A percentile compares a stretch with the other conserved stretches of the same genome.
These are phyloP conservation scores for Trematomus bernacchii DNA, from an alignment of 2,797 vertebrate species.

Conservation along the genomic window DNA sequence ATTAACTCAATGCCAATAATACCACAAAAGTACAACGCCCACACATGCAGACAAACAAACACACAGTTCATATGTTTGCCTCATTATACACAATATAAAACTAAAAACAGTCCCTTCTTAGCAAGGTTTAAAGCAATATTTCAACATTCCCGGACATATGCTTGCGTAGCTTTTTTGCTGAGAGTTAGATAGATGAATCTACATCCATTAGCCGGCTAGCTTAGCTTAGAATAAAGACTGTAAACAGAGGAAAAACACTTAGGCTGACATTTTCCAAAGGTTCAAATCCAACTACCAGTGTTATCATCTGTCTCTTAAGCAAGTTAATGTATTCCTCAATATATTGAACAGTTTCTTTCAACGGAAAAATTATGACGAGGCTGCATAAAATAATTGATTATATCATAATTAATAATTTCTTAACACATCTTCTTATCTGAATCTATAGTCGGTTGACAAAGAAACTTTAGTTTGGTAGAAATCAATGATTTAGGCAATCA, in stretches of 20 bases:
- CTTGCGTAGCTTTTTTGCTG: background rate
- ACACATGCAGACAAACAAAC: background rate
- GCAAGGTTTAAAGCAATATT: background rate
- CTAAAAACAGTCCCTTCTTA: background rate
- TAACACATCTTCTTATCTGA: background rate
- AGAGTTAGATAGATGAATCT: background rate
- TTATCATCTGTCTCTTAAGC: background rate
- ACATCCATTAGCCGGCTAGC: background rate
- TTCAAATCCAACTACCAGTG: background rate
- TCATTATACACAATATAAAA: background rate
- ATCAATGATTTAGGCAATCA: background rate
- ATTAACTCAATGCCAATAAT: background rate
- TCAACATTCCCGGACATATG: background rate
- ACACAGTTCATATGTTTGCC: background rate
- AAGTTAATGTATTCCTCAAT: background rate
- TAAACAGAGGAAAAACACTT: background rate
- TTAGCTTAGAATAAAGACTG: constrained; percentile 9
- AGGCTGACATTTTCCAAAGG: background rate
- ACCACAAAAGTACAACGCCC: background rate
- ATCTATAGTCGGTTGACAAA: background rate
- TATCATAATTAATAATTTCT: no score
- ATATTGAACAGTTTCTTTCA: background rate
- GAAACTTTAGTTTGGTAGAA: background rate
- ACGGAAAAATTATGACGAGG: background rate
- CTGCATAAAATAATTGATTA: background rate